A percentile compares a stretch with the other conserved stretches of the same genome.
Conservation (phyloP, 2,113 vertebrate species). For the Hippocampus barbouri region DNA sequence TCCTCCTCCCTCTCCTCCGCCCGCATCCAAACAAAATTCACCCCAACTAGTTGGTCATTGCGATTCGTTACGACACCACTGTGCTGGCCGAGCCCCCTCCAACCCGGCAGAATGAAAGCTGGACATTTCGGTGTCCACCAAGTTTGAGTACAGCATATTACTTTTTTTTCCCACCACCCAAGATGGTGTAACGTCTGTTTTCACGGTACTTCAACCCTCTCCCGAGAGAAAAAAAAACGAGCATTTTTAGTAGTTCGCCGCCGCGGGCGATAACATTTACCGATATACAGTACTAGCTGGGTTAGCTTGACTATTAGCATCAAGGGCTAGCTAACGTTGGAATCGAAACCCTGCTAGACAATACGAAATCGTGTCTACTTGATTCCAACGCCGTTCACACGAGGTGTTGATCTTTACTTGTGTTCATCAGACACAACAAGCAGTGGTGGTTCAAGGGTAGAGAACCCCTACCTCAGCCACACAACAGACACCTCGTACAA, state of each 20-base stretch:
- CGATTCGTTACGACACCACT: conserved; percentile 6
- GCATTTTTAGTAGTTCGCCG: background rate
- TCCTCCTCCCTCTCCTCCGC: conserved; percentile 38
- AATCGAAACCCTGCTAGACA: background rate
- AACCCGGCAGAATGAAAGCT: background rate
- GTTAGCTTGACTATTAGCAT: background rate
- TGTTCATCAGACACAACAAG: too few species aligned
- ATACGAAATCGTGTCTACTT: too few species aligned
- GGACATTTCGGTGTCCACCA: background rate
- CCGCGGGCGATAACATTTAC: background rate
- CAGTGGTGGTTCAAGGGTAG: too few species aligned
- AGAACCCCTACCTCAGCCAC: too few species aligned
- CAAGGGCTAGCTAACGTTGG: background rate
- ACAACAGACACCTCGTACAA: too few species aligned
- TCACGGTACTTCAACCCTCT: too few species aligned
- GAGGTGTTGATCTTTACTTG: too few species aligned
- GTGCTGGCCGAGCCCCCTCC: conserved; percentile 8
- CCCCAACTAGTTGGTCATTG: conserved; percentile 15
- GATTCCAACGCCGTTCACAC: too few species aligned
- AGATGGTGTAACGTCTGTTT: background rate
- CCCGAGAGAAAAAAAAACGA: background rate
- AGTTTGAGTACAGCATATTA: background rate
- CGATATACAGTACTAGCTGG: background rate
- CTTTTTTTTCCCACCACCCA: background rate
- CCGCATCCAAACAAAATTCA: background rate